These are phyloP conservation scores for Pseudococcus jackbeardsleyi DNA, from an alignment of 2,888 invertebrate species.

Conservation along the genomic window DNA sequence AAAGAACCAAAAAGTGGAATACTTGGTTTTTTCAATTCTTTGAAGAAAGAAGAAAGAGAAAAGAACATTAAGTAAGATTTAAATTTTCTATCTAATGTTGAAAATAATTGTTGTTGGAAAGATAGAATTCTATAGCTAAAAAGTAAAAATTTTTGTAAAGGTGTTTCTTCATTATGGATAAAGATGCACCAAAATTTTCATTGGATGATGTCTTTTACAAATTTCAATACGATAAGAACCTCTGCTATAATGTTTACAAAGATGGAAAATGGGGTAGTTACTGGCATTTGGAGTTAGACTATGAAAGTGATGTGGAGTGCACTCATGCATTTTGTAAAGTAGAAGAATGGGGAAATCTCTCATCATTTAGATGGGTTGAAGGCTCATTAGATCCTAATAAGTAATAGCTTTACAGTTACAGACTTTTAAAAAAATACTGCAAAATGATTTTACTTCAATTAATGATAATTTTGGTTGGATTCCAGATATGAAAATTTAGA, in stretches of 20 bases:
- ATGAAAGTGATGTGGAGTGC: conserved; percentile 68
- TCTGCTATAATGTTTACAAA: conserved; percentile 84
- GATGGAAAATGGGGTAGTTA: conserved; percentile 77
- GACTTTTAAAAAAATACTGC: not conserved
- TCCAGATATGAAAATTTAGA: not conserved
- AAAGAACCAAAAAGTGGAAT: conserved; percentile 82
- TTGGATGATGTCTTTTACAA: conserved; percentile 77
- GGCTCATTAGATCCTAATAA: not conserved
- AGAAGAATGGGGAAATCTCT: conserved; percentile 5
- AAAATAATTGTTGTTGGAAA: too few species aligned
- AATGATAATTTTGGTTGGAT: too few species aligned
- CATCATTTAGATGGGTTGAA: conserved; percentile 20
- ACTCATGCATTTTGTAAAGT: not conserved
- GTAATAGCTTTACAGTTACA: not conserved
- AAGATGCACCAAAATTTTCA: conserved; percentile 77
- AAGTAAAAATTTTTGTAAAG: conserved; percentile 66
- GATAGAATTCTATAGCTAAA: not conserved
- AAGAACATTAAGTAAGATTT: not conserved
- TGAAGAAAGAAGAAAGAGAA: conserved; percentile 77
- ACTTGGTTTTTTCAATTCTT: conserved; percentile 87
- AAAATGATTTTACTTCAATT: too few species aligned
- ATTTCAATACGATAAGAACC: conserved; percentile 78
- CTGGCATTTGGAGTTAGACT: not conserved
- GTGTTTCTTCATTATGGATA: conserved; percentile 75
- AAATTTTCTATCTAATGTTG: not conserved